Conservation (phyloP, 1,140 invertebrate genomes). For the Microplitis mediator region DNA sequence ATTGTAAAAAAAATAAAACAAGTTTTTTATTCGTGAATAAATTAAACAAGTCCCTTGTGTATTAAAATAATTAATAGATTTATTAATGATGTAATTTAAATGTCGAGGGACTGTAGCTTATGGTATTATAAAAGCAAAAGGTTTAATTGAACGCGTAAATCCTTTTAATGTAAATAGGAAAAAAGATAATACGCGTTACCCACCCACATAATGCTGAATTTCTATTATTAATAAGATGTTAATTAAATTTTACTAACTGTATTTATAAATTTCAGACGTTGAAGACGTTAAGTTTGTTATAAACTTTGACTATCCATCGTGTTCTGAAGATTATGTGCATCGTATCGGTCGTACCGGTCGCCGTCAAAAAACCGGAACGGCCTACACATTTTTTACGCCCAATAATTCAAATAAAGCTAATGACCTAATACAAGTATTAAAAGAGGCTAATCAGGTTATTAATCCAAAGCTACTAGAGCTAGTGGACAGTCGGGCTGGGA, state of each 20-base stretch:
- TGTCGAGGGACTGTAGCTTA: constrained; percentile 21
- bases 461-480: constrained; percentile 74
- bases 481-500: constrained; percentile 59
- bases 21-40: no score
- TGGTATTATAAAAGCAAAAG: neutral
- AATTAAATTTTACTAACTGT: constrained; percentile 14
- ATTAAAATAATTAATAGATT: neutral
- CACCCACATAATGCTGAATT: constrained; percentile 1
- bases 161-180: constrained; percentile 19
- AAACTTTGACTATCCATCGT: constrained; percentile 99
- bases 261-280: constrained; percentile 79
- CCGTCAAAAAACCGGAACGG: constrained; percentile 93
- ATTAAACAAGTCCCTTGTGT: neutral
- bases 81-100: neutral
- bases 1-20: neutral
- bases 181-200: neutral
- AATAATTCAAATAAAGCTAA: constrained; percentile 90
- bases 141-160: neutral
- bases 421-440: constrained; percentile 89
- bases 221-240: neutral
- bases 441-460: constrained; percentile 94
- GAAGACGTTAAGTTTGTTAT: constrained; percentile 99
- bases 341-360: constrained; percentile 97
- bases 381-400: constrained; percentile 98
- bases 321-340: constrained; percentile 99